Base-by-base conservation (phyloP, 2,888 invertebrate genomes). In the Didymodactylos carnosus region DNA sequence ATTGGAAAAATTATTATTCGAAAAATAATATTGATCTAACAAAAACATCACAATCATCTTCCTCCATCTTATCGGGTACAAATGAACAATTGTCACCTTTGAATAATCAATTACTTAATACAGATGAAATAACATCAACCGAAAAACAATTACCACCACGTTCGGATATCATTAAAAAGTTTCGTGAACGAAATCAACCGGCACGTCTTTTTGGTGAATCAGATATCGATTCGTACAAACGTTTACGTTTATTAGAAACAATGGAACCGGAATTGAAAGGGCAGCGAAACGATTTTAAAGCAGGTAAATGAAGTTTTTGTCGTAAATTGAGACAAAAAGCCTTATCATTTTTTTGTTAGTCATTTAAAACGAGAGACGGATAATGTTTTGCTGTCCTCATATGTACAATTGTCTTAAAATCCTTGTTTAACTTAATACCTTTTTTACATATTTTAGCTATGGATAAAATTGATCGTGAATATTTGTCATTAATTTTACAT, bases 231-330 rank as follows among this genome's bases (percentile, higher is more conserved):
- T 88, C 94, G 0, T 94, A 92, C 80, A 88, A 89, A 78, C 86
- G 98, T 77, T 84, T 99, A 72, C 86, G 94, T 77, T 89, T 90
- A 80, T 88, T 92, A 80, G 98, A 98, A 85, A 90, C 97, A 78
- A 88, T 91, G 51, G 94, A 94, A 82, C 97, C 97, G 1, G 97
- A 98, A 86, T 88, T 91, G 2, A 92, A 92, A 88, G 97, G 97
- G 46, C 89, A 94, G 78, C 87, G 94, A 79, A 98, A 98, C 86
- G 98, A 98, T 84, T 94, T 98, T 81, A 94, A 95, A 87, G 93
- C 94, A 83, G 98, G 98, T 39, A 89, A 98, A 90, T 94, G 95
- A 77, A 89, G n/a, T n/a, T n/a, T n/a, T n/a, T n/a, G n/a, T n/a
- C n/a, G n/a, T n/a, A n/a, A n/a, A n/a, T n/a, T n/a, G n/a, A n/a